Conservation (phyloP, 1,140 invertebrate genomes). For the Danaus plexippus region DNA sequence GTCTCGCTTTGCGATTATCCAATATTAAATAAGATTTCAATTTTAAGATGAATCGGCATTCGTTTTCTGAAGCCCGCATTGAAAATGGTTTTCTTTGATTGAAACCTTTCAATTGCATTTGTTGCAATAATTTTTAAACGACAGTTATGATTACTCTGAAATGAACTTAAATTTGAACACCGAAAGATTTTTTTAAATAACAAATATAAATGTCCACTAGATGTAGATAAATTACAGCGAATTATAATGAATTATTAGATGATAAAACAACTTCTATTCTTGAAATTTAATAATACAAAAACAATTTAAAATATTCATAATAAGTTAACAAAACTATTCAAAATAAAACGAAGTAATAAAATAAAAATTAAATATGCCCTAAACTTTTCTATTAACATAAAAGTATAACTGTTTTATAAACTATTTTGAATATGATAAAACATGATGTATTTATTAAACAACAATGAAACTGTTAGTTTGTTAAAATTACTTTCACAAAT, state of each 20-base stretch:
- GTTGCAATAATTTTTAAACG: too few relatives aligned
- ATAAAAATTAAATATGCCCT: too few relatives aligned
- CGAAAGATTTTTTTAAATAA: too few relatives aligned
- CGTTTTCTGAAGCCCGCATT: slow-evolving; percentile 2
- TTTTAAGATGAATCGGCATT: slow-evolving; percentile 42
- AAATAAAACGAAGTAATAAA: too few relatives aligned
- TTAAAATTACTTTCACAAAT: slow-evolving; percentile 22
- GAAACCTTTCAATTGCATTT: slow-evolving; percentile 1
- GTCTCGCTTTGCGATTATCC: slow-evolving; percentile 29
- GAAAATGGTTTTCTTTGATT: slow-evolving; percentile 1
- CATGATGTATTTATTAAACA: too few relatives aligned
- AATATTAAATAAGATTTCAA: slow-evolving; percentile 51
- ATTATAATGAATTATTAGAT: neutral
- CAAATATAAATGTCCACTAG: neutral
- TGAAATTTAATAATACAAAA: neutral
- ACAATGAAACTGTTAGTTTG: slow-evolving; percentile 4
- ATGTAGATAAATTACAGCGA: neutral
- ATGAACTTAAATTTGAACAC: too few relatives aligned
- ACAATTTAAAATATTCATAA: too few relatives aligned
- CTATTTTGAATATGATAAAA: too few relatives aligned
- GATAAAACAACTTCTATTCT: neutral
- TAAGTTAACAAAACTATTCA: too few relatives aligned
- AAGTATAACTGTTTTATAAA: too few relatives aligned
- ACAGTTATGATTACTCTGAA: too few relatives aligned
- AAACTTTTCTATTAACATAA: too few relatives aligned